These are phyloP conservation scores for Leptonema lineaticorne DNA, from an alignment of 1,140 invertebrate species.

Conservation along the genomic window DNA sequence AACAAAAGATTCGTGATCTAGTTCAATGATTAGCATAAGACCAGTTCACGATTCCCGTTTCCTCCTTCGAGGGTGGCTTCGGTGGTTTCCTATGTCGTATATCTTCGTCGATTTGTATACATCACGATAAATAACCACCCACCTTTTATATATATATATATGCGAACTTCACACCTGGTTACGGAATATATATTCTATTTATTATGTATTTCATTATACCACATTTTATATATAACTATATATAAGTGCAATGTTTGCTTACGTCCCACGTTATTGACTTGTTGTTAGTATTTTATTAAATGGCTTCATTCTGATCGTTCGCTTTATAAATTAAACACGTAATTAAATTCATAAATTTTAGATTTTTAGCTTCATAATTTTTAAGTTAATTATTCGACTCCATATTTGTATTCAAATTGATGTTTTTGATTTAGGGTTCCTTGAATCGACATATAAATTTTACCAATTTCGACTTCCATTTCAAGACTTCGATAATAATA, in stretches of 20 bases:
- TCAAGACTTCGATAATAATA: too few species aligned
- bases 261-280: slow-evolving; percentile 1
- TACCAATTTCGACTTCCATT: too few species aligned
- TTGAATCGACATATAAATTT: too few species aligned
- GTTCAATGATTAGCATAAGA: slow-evolving; percentile 20
- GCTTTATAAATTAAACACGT: not conserved
- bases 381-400: too few species aligned
- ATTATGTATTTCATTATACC: not conserved
- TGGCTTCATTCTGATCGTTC: not conserved
- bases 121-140: slow-evolving; percentile 24
- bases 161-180: slow-evolving; percentile 19
- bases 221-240: not conserved
- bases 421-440: too few species aligned
- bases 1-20: slow-evolving; percentile 8
- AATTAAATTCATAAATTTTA: not conserved
- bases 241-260: not conserved
- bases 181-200: not conserved
- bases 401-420: too few species aligned
- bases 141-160: too few species aligned
- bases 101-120: slow-evolving; percentile 5
- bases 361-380: too few species aligned
- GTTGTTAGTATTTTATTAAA: not conserved
- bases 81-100: not conserved
- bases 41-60: slow-evolving; percentile 13
- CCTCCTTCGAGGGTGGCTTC: not conserved